Evolutionary conservation across 2,888 invertebrate genomes (phyloP).

Genomic region (Drosophila merina): DNA sequence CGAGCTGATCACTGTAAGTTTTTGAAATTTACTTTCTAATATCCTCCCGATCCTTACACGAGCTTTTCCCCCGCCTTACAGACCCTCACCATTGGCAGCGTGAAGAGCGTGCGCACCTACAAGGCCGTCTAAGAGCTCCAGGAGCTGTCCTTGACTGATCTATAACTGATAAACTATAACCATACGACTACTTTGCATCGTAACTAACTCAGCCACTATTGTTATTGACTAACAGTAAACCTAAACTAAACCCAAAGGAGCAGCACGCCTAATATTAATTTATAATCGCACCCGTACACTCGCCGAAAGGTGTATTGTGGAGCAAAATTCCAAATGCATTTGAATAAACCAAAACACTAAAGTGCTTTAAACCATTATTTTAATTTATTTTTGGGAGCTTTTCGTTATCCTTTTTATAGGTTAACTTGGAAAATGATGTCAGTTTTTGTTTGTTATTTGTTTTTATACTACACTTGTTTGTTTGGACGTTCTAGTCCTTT

Average conservation of each 20-base stretch:
- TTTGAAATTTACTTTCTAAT: neutral
- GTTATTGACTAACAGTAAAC: conserved; percentile 74
- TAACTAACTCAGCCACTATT: conserved; percentile 58
- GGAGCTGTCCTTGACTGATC: conserved; percentile 62
- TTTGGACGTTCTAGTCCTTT: too few species aligned
- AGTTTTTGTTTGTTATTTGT: too few species aligned
- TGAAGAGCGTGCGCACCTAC: conserved; percentile 90
- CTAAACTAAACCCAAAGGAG: conserved; percentile 37
- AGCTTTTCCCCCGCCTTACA: conserved; percentile 81
- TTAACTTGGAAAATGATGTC: neutral
- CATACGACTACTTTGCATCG: conserved; percentile 55
- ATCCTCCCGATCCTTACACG: neutral
- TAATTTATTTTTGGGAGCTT: neutral
- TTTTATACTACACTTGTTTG: too few species aligned
- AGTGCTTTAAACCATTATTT: conserved; percentile 20
- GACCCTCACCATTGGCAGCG: conserved; percentile 89
- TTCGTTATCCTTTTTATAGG: neutral
- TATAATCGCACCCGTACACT: conserved; percentile 46
- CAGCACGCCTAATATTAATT: conserved; percentile 66
- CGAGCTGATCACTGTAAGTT: conserved; percentile 88
- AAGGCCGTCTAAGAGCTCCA: conserved; percentile 86
- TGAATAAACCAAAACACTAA: conserved; percentile 63
- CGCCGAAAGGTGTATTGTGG: conserved; percentile 46
- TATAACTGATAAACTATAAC: conserved; percentile 45
- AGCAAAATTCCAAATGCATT: conserved; percentile 63